Evolutionary conservation across 2,797 vertebrate genomes (phyloP).

Genomic region (Leuciscus waleckii): DNA sequence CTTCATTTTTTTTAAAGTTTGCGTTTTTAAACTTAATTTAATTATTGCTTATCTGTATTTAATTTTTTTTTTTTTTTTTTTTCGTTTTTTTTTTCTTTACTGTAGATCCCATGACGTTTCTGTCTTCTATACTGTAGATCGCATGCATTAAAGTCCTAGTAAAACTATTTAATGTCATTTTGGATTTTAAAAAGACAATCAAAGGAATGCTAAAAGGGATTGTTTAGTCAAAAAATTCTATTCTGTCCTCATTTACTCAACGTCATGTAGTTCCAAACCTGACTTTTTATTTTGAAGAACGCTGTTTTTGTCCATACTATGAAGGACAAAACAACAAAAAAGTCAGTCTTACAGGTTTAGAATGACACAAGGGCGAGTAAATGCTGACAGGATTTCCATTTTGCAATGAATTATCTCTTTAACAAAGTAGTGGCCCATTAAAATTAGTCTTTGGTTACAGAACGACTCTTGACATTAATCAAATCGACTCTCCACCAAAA

Average conservation of each 20-base stretch:
- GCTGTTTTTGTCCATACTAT: neutral
- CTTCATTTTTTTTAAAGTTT: slow-evolving; percentile 56
- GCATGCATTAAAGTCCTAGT: neutral
- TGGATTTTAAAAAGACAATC: slow-evolving; percentile 65
- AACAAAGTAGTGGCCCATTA: neutral
- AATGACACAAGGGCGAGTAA: neutral
- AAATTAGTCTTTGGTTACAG: slow-evolving; percentile 13
- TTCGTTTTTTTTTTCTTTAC: too few relatives aligned
- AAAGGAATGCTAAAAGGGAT: slow-evolving; percentile 2
- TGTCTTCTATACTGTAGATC: slow-evolving; percentile 7
- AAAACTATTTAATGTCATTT: slow-evolving; percentile 20
- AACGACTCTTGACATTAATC: slow-evolving; percentile 19
- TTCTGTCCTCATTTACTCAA: slow-evolving; percentile 1
- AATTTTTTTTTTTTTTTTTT: slow-evolving; percentile 25
- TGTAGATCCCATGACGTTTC: too few relatives aligned
- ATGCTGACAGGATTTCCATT: slow-evolving; percentile 1
- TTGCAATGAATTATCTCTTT: neutral
- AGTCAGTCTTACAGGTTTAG: neutral
- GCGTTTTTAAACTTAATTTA: slow-evolving; percentile 43
- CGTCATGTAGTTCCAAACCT: neutral
- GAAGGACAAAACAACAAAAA: neutral
- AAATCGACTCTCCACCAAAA: slow-evolving; percentile 25
- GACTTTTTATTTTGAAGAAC: too few relatives aligned
- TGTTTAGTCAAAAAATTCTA: too few relatives aligned
- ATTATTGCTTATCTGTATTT: slow-evolving; percentile 35